Evolutionary conservation across 2,888 invertebrate species (phyloP), one percentile per base, ranked within the genome.

Genomic region (Nemapogon koenigi): DNA sequence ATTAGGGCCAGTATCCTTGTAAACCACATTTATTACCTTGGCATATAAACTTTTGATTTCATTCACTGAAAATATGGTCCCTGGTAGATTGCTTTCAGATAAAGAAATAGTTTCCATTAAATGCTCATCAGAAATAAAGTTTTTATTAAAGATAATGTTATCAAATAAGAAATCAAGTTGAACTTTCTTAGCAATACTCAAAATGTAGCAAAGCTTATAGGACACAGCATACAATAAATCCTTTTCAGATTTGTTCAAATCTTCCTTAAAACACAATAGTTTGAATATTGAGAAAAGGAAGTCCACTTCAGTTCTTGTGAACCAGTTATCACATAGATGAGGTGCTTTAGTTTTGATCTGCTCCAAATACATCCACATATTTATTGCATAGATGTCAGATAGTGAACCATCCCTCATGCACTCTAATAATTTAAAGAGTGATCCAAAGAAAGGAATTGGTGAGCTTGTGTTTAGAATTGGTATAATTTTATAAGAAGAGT

Each of bases 241-340:
- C 46, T 82, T 82, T 38, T 73, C 68, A 2, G 52, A 46, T 48
- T 80, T 79, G n/a, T 17, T 19, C 14, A 33, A 13, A 33, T 3
- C n/a, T 30, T 17, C 18, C 11, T 6, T n/a, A n/a, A n/a, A n/a
- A 11, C 55, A 48, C 3, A 67, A 67, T 25, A 81, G 53, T 53
- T 72, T 81, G 16, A 84, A 53, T 39, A 81, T 57, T 50, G 73
- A 79, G 49, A 79, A 73, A 4, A 84, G 51, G 7, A 87, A 62
- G 41, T 79, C 72, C 6, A 80, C 72, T 64, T 88, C 88, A 48
- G 82, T 73, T 66, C 84, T 83, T 0, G 85, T 83, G 52, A 84
- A 84, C 84, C 84, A 85, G 52, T 83, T 83, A 30, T 70, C 70
- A 40, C 67, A 70, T n/a, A 84, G 59, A 49, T 64, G 67, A 38